Conservation (phyloP, 1,140 invertebrate genomes). For the Stenopsyche tienmushanensis region DNA sequence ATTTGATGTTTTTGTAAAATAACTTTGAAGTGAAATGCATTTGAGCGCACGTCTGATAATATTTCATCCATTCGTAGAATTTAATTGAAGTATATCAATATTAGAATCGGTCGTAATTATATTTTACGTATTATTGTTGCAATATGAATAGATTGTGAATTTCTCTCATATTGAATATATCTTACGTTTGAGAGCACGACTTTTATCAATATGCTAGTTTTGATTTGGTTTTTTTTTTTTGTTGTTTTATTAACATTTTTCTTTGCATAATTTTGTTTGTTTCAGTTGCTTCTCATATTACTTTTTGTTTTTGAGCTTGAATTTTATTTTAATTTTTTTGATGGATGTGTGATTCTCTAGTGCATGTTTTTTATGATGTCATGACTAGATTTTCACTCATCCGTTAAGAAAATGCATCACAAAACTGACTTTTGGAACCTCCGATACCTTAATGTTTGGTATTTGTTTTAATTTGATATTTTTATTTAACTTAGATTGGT, state of each 20-base stretch:
- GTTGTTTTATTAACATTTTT: neutral
- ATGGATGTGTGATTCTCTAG: conserved; percentile 53
- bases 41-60: too few relatives aligned
- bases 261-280: neutral
- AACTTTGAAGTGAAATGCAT: too few relatives aligned
- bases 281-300: conserved; percentile 27
- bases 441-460: neutral
- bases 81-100: too few relatives aligned
- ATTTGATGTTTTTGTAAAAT: too few relatives aligned
- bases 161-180: too few relatives aligned
- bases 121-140: too few relatives aligned
- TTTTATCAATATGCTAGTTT: neutral
- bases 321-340: conserved; percentile 40
- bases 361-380: conserved; percentile 48
- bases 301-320: conserved; percentile 29
- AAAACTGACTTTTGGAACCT: too few relatives aligned
- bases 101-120: too few relatives aligned
- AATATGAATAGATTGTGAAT: too few relatives aligned
- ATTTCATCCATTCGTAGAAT: too few relatives aligned
- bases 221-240: neutral
- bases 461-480: conserved; percentile 20
- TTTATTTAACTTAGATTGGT: conserved; percentile 18
- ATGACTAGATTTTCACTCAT: conserved; percentile 64
- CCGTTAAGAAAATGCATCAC: conserved; percentile 43
- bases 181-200: too few relatives aligned